phyloP scores from a whole-genome alignment of 2,113 vertebrate genomes.

The Syrrhaptes paradoxus region DNA sequence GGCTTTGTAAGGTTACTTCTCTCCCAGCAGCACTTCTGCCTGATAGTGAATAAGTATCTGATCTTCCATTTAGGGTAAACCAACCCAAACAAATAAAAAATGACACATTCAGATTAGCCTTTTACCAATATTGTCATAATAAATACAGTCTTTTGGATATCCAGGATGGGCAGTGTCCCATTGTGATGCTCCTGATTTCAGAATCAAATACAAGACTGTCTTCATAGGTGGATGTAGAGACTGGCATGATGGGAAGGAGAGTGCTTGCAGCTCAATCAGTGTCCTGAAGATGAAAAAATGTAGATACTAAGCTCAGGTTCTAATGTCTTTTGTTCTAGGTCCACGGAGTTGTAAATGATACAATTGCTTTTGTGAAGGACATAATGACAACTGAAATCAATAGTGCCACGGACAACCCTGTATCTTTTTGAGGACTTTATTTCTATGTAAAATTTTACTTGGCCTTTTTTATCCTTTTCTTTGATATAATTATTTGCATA shows the following conservation, averaged over 20 bases:
- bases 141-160: neutral
- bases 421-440: slow-evolving; percentile 81
- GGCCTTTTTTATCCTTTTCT: neutral
- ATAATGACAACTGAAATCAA: slow-evolving; percentile 96
- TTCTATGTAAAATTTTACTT: neutral
- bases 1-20: neutral
- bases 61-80: neutral
- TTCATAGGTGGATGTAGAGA: neutral
- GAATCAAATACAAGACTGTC: neutral
- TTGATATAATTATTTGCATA: neutral
- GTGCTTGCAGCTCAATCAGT: neutral
- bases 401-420: slow-evolving; percentile 97
- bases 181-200: neutral
- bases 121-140: neutral
- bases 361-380: slow-evolving; percentile 91
- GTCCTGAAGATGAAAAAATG: neutral
- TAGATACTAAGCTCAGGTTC: neutral
- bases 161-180: neutral
- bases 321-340: slow-evolving; percentile 78
- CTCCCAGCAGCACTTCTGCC: neutral
- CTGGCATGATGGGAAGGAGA: neutral
- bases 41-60: neutral
- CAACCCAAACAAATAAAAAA: neutral
- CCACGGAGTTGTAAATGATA: slow-evolving; percentile 93
- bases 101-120: neutral